These are phyloP conservation scores for Carcharodon carcharias DNA, from an alignment of 2,797 vertebrate genomes.

Conservation along the genomic window DNA sequence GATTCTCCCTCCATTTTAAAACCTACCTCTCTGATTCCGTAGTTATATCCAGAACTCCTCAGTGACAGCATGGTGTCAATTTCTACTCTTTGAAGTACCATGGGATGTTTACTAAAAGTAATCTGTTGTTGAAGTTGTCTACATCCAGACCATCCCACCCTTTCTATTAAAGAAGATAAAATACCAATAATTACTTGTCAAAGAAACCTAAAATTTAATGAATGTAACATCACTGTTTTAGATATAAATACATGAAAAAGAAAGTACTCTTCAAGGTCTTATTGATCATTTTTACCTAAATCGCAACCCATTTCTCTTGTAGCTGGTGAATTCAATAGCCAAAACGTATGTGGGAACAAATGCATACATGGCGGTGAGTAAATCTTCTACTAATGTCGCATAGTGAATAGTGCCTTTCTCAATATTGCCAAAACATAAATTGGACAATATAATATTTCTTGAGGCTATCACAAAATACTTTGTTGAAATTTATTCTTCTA, in stretches of 20 bases:
- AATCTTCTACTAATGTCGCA: not conserved
- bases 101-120: not conserved
- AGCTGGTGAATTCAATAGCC: slow-evolving; percentile 98
- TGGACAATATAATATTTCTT: not conserved
- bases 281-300: slow-evolving; percentile 59
- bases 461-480: slow-evolving; percentile 1
- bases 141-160: not conserved
- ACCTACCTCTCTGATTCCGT: not conserved
- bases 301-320: slow-evolving; percentile 58
- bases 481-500: slow-evolving; percentile 22
- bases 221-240: slow-evolving; percentile 46
- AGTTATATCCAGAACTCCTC: not conserved
- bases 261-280: slow-evolving; percentile 56
- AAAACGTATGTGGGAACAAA: slow-evolving; percentile 99
- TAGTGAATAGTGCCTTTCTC: not conserved
- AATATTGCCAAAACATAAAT: not conserved
- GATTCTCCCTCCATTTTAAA: not conserved
- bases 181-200: not conserved
- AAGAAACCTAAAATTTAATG: not conserved
- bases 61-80: not conserved
- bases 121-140: not conserved
- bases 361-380: slow-evolving; percentile 96
- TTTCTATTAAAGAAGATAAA: not conserved
- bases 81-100: not conserved
- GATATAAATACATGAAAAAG: slow-evolving; percentile 58